Evolutionary conservation across 92 coral and sea anemone species (phyloP), one percentile per base, ranked within the genome.

Genomic region (Metridium senile): DNA sequence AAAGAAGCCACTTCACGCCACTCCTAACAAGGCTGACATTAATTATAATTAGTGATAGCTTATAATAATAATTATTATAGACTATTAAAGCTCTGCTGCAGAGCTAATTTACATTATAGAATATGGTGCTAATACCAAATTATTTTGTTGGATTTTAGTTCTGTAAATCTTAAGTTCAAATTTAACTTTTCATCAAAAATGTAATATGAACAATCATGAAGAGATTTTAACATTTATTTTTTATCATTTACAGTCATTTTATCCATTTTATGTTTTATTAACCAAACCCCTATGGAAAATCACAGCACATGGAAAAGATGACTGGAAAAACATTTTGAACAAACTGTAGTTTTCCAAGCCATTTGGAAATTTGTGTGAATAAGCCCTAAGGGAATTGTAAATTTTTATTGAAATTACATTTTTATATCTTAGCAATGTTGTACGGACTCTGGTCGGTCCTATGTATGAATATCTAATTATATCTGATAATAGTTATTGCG

Each of bases 1-100:
- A 96, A 92, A 69, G 99, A 96, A 72, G 99, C 99, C 64, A 92
- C 97, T 1, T 84, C 97, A 59, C 85, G 97, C 65, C 91, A 89
- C 59, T 79, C 74, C n/a, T 86, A 66, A 80, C 78, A 39, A 58
- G 45, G 52, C 32, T 25, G 49, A 64, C 31, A 73, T 45, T 73
- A 73, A 58, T 53, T 39, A 54, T 73, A 31, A 31, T 62, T 70
- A 67, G 61, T 54, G 33, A 77, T 53, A 69, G 62, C 56, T 53
- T 66, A 47, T 66, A 11, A 77, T 76, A 47, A 76, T 66, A 77
- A 47, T 64, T 53, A 72, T 53, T 57, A 73, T 58, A 57, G 63
- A 58, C 78, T 46, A 73, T 73, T 57, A 57, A 32, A 73, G 28
- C 67, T 67, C 57, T 21, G 23, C 75, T 17, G 67, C 9, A 0